Base-by-base conservation (phyloP, 2,113 vertebrate species). In the Poicephalus meyeri region DNA sequence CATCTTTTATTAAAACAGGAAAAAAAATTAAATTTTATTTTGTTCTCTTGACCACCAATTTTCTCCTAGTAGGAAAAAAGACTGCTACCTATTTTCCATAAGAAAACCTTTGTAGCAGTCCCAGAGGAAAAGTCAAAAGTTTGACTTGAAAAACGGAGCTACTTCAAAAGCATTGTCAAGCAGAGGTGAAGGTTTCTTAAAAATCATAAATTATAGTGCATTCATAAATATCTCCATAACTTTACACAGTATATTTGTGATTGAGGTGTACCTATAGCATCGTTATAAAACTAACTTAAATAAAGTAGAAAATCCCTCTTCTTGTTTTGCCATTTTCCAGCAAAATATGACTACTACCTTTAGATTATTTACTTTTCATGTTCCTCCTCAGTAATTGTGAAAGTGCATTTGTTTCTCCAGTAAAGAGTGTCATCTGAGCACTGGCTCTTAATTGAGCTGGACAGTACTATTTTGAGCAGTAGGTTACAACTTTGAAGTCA, bases 111-210 rank as follows among this genome's bases (percentile, higher is more conserved):
- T 97, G 97, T 96, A 97, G 97, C 78, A 39, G 94, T 97, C 98
- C 98, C 98, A 86, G 97, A 5, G 96, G 97, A 97, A 93, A 98
- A 97, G 97, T 94, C 97, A 94, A 95, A 98, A 98, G 97, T 98
- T 98, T 95, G 97, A 98, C 96, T 98, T 96, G 97, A 98, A 97
- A 98, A 98, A 97, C 73, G 94, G 91, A 97, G 97, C 97, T 96
- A 98, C 98, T 98, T 98, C 98, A 98, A 98, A 98, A 97, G 97
- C 97, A 97, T 97, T 98, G 97, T 98, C 97, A 98, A 95, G 55
- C 55, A 58, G 91, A 94, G 97, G 97, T 95, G 97, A 97, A 95
- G 96, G 91, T 81, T 91, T 94, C 97, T 92, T 88, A 73, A 94
- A 96, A 95, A 97, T 76, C 97, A 97, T 95, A 96, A 84, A 96